phyloP scores from a whole-genome alignment of 1,140 invertebrate genomes.

The Listronotus bonariensis region DNA sequence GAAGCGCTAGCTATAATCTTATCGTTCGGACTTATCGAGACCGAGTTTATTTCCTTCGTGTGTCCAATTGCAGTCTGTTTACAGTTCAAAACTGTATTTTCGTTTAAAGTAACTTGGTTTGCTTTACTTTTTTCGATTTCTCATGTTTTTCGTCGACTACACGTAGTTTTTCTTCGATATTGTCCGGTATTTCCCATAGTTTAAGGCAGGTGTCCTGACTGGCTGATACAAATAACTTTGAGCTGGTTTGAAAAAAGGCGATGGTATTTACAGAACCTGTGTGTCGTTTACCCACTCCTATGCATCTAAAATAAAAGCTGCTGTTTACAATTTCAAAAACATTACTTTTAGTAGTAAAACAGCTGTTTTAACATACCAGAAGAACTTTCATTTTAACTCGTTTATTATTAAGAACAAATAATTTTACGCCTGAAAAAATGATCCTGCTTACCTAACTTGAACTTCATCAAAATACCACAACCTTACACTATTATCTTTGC shows the following conservation, averaged over 20 bases:
- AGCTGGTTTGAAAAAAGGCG: constrained; percentile 65
- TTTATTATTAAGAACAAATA: too few species aligned
- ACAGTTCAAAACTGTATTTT: constrained; percentile 63
- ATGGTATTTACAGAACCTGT: constrained; percentile 82
- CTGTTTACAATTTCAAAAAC: too few species aligned
- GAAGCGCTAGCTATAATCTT: constrained; percentile 87
- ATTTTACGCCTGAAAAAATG: too few species aligned
- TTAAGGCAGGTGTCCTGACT: constrained; percentile 94
- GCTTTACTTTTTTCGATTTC: constrained; percentile 2
- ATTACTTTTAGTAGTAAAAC: too few species aligned
- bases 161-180: constrained; percentile 45
- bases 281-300: constrained; percentile 76
- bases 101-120: constrained; percentile 1
- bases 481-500: constrained; percentile 85
- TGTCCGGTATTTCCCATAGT: constrained; percentile 75
- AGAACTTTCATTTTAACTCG: too few species aligned
- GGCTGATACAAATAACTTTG: constrained; percentile 74
- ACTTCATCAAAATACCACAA: constrained; percentile 72
- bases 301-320: constrained; percentile 67
- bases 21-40: constrained; percentile 87
- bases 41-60: constrained; percentile 88
- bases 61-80: constrained; percentile 79
- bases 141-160: background rate
- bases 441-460: constrained; percentile 15
- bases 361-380: too few species aligned